These are phyloP conservation scores for Pyrgus malvae DNA, from an alignment of 2,888 invertebrate species.

Conservation along the genomic window DNA sequence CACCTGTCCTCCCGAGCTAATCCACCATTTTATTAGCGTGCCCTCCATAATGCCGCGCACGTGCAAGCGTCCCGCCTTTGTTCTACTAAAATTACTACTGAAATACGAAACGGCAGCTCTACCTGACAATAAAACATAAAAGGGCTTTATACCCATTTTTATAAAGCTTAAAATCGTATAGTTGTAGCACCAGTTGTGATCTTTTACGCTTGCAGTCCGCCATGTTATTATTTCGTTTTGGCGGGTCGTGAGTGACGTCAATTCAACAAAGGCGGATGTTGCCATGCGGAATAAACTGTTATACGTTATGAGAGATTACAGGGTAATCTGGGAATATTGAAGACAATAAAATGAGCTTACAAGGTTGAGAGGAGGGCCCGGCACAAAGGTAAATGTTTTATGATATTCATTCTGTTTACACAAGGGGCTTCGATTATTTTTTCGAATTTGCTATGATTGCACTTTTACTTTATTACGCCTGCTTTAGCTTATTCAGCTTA, in stretches of 20 bases:
- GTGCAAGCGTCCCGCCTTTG: constrained; percentile 69
- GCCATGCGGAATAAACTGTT: constrained; percentile 81
- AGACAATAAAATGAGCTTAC: constrained; percentile 80
- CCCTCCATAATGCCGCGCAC: constrained; percentile 69
- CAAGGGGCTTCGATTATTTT: constrained; percentile 34
- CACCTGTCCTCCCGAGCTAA: constrained; percentile 71
- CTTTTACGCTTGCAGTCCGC: constrained; percentile 35
- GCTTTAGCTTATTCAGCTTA: too few species aligned
- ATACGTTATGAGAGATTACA: constrained; percentile 79
- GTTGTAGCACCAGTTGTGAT: constrained; percentile 34
- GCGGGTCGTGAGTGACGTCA: constrained; percentile 75
- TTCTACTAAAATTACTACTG: constrained; percentile 63
- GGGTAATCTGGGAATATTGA: constrained; percentile 81
- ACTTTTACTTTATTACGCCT: neutral
- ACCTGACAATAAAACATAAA: constrained; percentile 32
- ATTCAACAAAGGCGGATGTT: constrained; percentile 70
- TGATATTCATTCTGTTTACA: constrained; percentile 46
- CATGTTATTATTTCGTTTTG: constrained; percentile 79
- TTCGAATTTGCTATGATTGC: constrained; percentile 7
- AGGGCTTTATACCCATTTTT: constrained; percentile 27
- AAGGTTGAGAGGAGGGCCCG: constrained; percentile 49
- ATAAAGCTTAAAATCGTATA: constrained; percentile 38
- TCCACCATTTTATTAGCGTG: constrained; percentile 77
- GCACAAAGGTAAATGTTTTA: constrained; percentile 52
- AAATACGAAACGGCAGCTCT: constrained; percentile 38